These are phyloP conservation scores for Caenorhabditis sp. DNA, from an alignment of 2,888 invertebrate species.

Conservation along the genomic window DNA sequence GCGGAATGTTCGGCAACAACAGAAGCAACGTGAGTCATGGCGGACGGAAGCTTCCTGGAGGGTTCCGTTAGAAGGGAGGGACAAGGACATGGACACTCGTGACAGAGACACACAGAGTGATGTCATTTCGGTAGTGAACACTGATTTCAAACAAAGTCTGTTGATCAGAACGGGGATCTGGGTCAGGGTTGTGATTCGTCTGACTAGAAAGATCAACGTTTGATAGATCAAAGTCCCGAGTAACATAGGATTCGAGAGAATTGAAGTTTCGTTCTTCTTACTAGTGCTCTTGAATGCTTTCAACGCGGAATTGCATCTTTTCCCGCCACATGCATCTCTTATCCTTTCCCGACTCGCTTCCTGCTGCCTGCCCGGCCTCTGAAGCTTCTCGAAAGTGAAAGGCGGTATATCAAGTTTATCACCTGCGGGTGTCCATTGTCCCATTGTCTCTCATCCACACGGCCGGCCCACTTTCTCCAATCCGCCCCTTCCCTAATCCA, in stretches of 20 bases:
- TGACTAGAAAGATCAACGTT: too few species aligned
- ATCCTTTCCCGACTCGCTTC: neutral
- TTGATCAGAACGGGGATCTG: neutral
- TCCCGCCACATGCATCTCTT: too few species aligned
- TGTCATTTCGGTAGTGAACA: neutral
- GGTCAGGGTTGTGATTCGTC: too few species aligned
- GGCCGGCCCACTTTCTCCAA: slow-evolving; percentile 42
- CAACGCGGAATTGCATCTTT: too few species aligned
- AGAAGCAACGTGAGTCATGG: slow-evolving; percentile 72
- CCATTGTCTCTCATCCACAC: slow-evolving; percentile 44
- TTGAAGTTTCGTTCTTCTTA: too few species aligned
- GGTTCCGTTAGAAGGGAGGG: neutral
- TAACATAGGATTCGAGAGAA: too few species aligned
- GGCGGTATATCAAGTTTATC: slow-evolving; percentile 53
- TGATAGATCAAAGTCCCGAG: too few species aligned
- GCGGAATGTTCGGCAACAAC: slow-evolving; percentile 72
- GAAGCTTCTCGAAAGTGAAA: slow-evolving; percentile 39
- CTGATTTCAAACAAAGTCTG: neutral
- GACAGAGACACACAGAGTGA: slow-evolving; percentile 5
- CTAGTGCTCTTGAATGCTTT: too few species aligned
- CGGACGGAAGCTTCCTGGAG: neutral
- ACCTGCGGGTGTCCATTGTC: slow-evolving; percentile 48
- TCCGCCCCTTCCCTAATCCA: slow-evolving; percentile 3
- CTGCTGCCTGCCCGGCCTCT: slow-evolving; percentile 13
- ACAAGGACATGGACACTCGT: slow-evolving; percentile 1